Conservation (phyloP, 37 sponge, comb jelly and placozoan species). For the Bolinopsis microptera region DNA sequence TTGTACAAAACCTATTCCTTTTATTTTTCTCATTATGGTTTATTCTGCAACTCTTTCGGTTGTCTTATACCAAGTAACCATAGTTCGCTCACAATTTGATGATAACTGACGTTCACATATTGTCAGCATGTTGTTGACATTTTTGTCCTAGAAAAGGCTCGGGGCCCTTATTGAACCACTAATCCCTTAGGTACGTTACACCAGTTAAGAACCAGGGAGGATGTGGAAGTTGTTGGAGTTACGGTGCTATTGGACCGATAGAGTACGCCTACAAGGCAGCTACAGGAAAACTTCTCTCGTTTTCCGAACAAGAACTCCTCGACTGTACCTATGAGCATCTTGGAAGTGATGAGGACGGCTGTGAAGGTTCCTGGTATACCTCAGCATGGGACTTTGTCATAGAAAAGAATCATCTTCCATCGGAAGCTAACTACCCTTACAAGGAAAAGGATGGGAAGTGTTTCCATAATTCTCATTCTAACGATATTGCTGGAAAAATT, state of each 20-base stretch:
- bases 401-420: background rate
- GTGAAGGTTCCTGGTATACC: constrained; percentile 10
- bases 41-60: no score
- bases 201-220: background rate
- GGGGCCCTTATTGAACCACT: no score
- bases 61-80: no score
- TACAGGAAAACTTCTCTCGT: constrained; percentile 18
- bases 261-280: constrained; percentile 6
- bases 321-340: background rate
- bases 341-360: background rate
- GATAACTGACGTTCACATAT: no score
- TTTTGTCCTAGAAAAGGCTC: no score
- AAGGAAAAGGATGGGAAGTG: background rate
- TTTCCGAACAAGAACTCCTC: background rate
- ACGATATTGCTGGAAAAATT: background rate
- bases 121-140: no score
- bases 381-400: constrained; percentile 10
- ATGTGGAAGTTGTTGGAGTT: constrained; percentile 24
- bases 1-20: no score
- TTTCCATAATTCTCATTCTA: background rate
- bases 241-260: constrained; percentile 2
- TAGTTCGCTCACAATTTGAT: no score
- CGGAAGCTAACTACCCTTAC: background rate
- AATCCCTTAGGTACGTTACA: background rate
- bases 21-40: no score